phyloP scores from a whole-genome alignment of 2,888 invertebrate genomes.

The Balanococcus diminutus region DNA sequence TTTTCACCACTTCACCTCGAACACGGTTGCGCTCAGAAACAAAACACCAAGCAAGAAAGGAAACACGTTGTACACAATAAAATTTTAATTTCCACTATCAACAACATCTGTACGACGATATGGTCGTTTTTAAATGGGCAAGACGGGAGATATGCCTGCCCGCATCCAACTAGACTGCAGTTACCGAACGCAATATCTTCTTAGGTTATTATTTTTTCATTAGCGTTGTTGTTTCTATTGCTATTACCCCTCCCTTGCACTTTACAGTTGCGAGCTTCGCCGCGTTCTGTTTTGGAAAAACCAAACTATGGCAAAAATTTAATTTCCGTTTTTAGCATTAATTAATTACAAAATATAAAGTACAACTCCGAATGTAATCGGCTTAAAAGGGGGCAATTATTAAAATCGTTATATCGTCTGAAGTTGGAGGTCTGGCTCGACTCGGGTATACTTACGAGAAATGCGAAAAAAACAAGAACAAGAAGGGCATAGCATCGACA shows the following conservation, averaged over 20 bases:
- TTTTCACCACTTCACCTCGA: too few relatives aligned
- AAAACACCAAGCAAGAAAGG: neutral
- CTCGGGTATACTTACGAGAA: neutral
- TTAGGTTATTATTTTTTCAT: constrained; percentile 30
- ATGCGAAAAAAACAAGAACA: neutral
- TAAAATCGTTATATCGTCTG: neutral
- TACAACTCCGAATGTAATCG: neutral
- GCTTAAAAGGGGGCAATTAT: constrained; percentile 3
- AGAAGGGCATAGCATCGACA: neutral
- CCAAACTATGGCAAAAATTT: neutral
- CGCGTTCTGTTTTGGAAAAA: neutral
- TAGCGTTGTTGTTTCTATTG: neutral
- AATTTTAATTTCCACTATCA: constrained; percentile 27
- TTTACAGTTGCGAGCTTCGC: neutral
- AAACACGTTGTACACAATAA: neutral
- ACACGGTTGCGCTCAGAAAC: neutral
- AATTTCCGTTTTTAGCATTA: constrained; percentile 27
- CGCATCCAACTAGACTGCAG: neutral
- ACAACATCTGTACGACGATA: neutral
- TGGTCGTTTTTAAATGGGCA: neutral
- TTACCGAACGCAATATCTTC: neutral
- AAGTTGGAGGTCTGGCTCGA: neutral
- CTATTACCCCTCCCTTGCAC: neutral
- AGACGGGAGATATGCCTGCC: neutral
- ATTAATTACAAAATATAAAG: neutral